Percentiles rank a stretch among this genome's conserved stretches.
These are phyloP conservation scores for Parnassius apollo DNA, from an alignment of 2,888 invertebrate species.

Conservation along the genomic window DNA sequence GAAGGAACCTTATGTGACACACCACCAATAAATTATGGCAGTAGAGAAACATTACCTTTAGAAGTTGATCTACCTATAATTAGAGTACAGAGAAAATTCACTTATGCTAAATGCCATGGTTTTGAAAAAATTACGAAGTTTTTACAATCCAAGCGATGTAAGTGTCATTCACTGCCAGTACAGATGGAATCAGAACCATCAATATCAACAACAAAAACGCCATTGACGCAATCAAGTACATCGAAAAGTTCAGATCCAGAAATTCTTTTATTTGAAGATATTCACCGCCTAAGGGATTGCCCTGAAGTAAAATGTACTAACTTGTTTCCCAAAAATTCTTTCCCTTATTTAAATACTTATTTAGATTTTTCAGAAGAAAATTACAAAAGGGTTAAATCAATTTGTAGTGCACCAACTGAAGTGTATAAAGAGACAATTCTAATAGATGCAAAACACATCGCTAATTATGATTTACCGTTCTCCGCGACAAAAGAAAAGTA, in stretches of 20 bases:
- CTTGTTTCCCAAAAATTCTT: constrained; percentile 41
- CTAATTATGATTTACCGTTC: constrained; percentile 52
- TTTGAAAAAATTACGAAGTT: constrained; percentile 58
- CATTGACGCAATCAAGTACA: constrained; percentile 7
- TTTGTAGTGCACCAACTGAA: constrained; percentile 40
- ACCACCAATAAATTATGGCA: constrained; percentile 51
- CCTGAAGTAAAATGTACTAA: constrained; percentile 49
- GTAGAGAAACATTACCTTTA: constrained; percentile 60
- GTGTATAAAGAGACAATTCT: constrained; percentile 36
- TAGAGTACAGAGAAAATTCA: constrained; percentile 55
- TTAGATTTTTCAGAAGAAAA: constrained; percentile 66
- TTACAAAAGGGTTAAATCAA: constrained; percentile 51
- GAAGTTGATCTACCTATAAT: constrained; percentile 59
- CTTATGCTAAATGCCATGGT: constrained; percentile 68
- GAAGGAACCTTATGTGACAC: constrained; percentile 54
- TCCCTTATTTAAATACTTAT: constrained; percentile 53
- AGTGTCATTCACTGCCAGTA: constrained; percentile 39
- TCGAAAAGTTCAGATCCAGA: constrained; percentile 52
- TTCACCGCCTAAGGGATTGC: constrained; percentile 47
- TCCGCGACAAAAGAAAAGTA: constrained; percentile 50
- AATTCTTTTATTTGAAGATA: constrained; percentile 49
- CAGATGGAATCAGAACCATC: constrained; percentile 17
- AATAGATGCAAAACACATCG: constrained; percentile 47
- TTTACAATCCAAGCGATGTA: constrained; percentile 56
- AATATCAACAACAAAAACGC: constrained; percentile 25